Evolutionary conservation across 2,888 invertebrate genomes (phyloP), one percentile per base, ranked within the genome.

Genomic region (Acrobasis consociella): DNA sequence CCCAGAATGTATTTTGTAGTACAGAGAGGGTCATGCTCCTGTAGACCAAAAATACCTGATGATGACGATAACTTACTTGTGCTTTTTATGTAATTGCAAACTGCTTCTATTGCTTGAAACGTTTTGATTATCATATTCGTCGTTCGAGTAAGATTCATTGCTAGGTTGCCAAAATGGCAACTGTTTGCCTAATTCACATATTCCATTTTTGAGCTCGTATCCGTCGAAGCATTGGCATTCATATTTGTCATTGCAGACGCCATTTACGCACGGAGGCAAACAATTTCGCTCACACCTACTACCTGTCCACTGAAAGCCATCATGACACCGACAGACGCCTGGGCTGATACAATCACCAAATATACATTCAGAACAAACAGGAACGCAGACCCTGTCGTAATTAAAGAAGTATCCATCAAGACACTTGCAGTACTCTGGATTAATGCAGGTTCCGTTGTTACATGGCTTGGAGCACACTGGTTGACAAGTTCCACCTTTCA

Each of bases 391-490:
- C 13, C 42, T 13, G 10, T 9, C 5, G 11, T 10, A 42, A 11
- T 11, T 10, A 5, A 11, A 3, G 11, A 11, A 42, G 11, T 42
- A 42, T 42, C 42, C 42, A 42, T 10, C 5, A n/a, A 82, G 76
- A 65, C 93, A 93, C 50, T 84, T 69, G 65, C 92, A 93, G 1
- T 72, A 77, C 50, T 91, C 81, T 1, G 93, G 93, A 0, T 84
- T 85, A 1, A 85, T 78, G 69, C 94, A 94, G 9, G 65, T 69
- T 13, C 91, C 93, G 69, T 93, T 91, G 10, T 77, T 74, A 60
- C 93, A 93, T 49, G 82, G 81, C 9, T 78, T 75, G 5, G 62
- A 17, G 63, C 93, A 93, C 16, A 85, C 69, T 0, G 93, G 93
- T 61, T 80, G 78, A 66, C 93, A 93, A 9, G n/a, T 59, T 37